These are phyloP conservation scores for Criorhina ranunculi DNA, from an alignment of 2,888 invertebrate genomes.

Conservation along the genomic window DNA sequence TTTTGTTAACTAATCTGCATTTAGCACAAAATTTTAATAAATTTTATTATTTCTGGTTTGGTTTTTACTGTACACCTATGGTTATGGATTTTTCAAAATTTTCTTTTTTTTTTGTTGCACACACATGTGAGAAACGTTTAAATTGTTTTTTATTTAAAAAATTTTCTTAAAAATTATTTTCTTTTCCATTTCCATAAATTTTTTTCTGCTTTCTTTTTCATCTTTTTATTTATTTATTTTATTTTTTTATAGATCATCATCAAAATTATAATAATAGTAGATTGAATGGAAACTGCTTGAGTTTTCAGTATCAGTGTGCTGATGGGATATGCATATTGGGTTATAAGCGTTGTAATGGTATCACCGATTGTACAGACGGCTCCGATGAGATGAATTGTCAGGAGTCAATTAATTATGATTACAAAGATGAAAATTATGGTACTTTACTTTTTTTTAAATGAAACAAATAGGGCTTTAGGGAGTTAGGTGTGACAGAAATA, in stretches of 20 bases:
- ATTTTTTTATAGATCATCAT: conserved; percentile 80
- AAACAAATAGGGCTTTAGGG: conserved; percentile 8
- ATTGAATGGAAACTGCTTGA: conserved; percentile 81
- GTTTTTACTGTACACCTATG: conserved; percentile 38
- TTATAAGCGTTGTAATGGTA: conserved; percentile 87
- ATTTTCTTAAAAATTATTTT: conserved; percentile 25
- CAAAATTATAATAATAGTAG: conserved; percentile 82
- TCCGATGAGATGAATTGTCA: conserved; percentile 88
- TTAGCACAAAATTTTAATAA: conserved; percentile 19
- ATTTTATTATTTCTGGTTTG: conserved; percentile 38
- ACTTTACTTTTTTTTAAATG: conserved; percentile 56
- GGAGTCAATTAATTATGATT: conserved; percentile 81
- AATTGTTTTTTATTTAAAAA: conserved; percentile 28
- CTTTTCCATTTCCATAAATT: conserved; percentile 48
- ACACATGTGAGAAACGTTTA: conserved; percentile 30
- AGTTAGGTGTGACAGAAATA: neutral
- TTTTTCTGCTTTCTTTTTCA: conserved; percentile 37
- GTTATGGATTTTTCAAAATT: conserved; percentile 44
- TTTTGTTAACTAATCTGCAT: conserved; percentile 37
- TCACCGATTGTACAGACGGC: conserved; percentile 86
- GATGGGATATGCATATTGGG: conserved; percentile 88
- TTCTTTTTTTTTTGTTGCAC: conserved; percentile 28
- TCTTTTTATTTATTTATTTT: too few species aligned
- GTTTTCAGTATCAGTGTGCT: conserved; percentile 87
- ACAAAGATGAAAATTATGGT: conserved; percentile 82